phyloP scores from a whole-genome alignment of 2,113 vertebrate genomes.

The Silurus glanis region DNA sequence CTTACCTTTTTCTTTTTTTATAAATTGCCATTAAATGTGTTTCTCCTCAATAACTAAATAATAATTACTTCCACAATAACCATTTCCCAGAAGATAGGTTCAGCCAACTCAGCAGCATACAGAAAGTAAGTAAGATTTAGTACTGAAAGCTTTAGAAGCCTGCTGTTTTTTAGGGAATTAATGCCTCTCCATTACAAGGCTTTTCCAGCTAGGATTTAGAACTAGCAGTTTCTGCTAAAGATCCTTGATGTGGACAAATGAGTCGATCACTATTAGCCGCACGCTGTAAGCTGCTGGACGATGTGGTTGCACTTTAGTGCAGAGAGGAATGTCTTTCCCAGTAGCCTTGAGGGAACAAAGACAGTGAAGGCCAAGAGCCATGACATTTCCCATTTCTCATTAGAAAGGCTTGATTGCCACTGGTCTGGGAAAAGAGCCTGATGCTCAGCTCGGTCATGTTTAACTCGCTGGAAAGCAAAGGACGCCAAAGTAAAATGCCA shows the following conservation, averaged over 20 bases:
- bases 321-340: conserved; percentile 65
- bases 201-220: conserved; percentile 27
- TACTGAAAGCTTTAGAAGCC: not conserved
- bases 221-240: conserved; percentile 47
- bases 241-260: conserved; percentile 59
- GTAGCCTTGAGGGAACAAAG: conserved; percentile 62
- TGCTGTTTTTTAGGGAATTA: conserved; percentile 5
- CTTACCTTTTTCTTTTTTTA: not conserved
- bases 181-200: conserved; percentile 3
- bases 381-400: conserved; percentile 70
- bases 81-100: not conserved
- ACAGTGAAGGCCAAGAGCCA: conserved; percentile 57
- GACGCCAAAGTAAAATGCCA: conserved; percentile 6
- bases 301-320: conserved; percentile 55
- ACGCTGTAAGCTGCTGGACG: conserved; percentile 40
- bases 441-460: conserved; percentile 44
- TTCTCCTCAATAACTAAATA: too few species aligned
- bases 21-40: too few species aligned
- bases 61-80: not conserved
- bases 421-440: conserved; percentile 58
- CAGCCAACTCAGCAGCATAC: not conserved
- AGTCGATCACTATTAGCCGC: conserved; percentile 48
- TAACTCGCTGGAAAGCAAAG: conserved; percentile 45
- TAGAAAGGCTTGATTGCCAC: conserved; percentile 63
- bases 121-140: conserved; percentile 7